Evolutionary conservation across 2,888 invertebrate species (phyloP), one percentile per base, ranked within the genome.

Genomic region (Heliconius ethilla): DNA sequence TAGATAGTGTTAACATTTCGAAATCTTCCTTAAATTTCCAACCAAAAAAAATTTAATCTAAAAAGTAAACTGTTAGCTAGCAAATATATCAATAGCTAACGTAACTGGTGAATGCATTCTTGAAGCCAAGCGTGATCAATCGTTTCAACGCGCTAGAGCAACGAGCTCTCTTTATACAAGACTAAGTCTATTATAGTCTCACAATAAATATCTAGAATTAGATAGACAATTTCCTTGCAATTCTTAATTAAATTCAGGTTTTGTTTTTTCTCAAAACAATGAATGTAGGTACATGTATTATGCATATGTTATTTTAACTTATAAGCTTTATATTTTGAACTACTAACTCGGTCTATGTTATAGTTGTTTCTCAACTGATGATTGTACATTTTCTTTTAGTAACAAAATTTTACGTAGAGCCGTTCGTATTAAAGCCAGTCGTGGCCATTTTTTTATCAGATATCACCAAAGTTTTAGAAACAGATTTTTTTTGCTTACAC

Each of bases 101-200:
- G 55, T 73, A 62, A 62, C 59, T 74, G 63, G 11, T 37, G 27
- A 37, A 63, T 65, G 63, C 74, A 65, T 65, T 74, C 65, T 63
- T 63, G 74, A 63, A 74, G 45, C 63, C 45, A 45, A 74, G 74
- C 65, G 74, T 74, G 27, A 74, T 74, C 74, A 74, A 74, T 65
- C 74, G 74, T 45, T 63, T 65, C 63, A 65, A 63, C 74, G 74
- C 65, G 62, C 63, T 74, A 25, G 45, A 74, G 63, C 62, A 59
- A 62, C 74, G 74, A 74, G 63, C 33, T 72, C 74, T 74, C 63
- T 72, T 59, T 33, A 37, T 72, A 33, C 33, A 72, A 72, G 33
- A 74, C 45, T 29, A 65, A 65, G 74, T 74, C 74, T 45, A 74
- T 74, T 45, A 74, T 74, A 74, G 37, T 62, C 45, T 65, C 74